phyloP scores from a whole-genome alignment of 2,797 vertebrate species.

The Lacerta agilis region DNA sequence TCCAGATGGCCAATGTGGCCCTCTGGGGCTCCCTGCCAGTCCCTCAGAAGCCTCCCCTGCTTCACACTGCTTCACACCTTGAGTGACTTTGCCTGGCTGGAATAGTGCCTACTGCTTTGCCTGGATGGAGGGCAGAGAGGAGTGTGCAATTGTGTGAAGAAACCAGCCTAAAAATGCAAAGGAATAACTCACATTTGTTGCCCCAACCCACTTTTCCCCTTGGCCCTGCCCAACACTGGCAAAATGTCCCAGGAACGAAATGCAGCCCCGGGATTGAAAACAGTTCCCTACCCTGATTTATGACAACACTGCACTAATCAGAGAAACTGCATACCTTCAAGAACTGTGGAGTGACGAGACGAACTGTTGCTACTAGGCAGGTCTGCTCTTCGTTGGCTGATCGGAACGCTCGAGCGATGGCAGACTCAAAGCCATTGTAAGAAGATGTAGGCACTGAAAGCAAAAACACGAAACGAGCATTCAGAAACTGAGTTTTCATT shows the following conservation, averaged over 20 bases:
- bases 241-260: neutral
- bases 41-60: too few species aligned
- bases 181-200: too few species aligned
- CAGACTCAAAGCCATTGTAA: conserved; percentile 85
- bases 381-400: conserved; percentile 88
- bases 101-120: too few species aligned
- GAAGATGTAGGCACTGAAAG: conserved; percentile 86
- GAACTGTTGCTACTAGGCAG: conserved; percentile 91
- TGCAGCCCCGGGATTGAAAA: neutral
- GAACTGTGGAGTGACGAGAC: conserved; percentile 86
- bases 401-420: conserved; percentile 83
- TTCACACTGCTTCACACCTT: too few species aligned
- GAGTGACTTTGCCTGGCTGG: too few species aligned
- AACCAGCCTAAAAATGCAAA: too few species aligned
- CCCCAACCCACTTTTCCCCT: too few species aligned
- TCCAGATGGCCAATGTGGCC: too few species aligned
- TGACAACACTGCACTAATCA: too few species aligned
- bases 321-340: conserved; percentile 81
- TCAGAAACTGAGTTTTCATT: neutral
- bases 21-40: too few species aligned
- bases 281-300: neutral
- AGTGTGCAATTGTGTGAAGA: neutral
- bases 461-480: conserved; percentile 44
- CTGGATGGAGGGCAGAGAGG: too few species aligned
- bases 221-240: neutral